Base-by-base conservation (phyloP, 2,113 vertebrate genomes). In the Podarcis raffonei region DNA sequence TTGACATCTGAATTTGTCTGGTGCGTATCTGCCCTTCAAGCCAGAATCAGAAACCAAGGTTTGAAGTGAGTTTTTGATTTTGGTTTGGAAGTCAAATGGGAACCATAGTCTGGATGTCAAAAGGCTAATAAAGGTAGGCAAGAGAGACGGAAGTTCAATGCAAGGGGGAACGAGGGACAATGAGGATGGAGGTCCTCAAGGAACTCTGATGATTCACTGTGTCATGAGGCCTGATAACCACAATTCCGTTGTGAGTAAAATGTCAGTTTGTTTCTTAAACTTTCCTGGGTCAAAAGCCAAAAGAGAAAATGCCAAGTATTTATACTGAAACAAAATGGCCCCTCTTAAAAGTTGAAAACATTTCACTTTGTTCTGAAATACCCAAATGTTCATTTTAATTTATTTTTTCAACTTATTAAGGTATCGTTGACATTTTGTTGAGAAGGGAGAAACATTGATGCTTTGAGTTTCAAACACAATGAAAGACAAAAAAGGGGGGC, bases 191-290 rank as follows among this genome's bases (percentile, higher is more conserved):
- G 48, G 48, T 53, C 48, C 48, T 53, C 48, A 53, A 3, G 48
- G 48, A 53, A 53, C 48, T 53, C 48, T 53, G 2, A 53, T 53
- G 48, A 53, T 53, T 53, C 15, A 62, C 42, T 59, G 69, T 37
- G 48, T 59, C 57, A 81, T 80, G 23, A 71, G 23, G 15, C 23
- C 30, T 62, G 35, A 30, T 32, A 35, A 77, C 48, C 37, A 68
- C 57, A 11, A 68, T 53, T 57, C 75, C 13, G 35, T 81, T 80
- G 39, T 48, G 30, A 78, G 42, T 23, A 27, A 83, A 89, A 78
- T 83, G 69, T 32, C 74, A 68, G 23, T 32, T 88, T 88, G 12
- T 27, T 82, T 75, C 20, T 83, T 83, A 35, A 88, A 88, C 22
- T 4, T 25, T 53, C 53, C 4, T 3, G 53, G 76, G 37, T 30